Conservation (phyloP, 2,888 invertebrate genomes). For the Beris chalybata region DNA sequence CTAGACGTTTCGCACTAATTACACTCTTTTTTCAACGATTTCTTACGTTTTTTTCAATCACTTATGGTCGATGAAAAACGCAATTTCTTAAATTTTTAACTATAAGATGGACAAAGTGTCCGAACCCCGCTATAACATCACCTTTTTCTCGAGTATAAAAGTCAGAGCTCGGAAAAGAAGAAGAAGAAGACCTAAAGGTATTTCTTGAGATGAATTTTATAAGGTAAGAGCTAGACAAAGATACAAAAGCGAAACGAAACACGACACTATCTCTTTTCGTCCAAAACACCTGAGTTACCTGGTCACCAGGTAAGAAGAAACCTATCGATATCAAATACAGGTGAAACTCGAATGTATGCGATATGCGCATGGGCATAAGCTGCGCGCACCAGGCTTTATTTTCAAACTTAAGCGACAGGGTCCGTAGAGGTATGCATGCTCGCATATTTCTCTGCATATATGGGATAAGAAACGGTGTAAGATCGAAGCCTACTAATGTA, state of each 20-base stretch:
- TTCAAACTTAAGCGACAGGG: neutral
- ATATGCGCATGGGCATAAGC: slow-evolving; percentile 28
- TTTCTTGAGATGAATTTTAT: slow-evolving; percentile 21
- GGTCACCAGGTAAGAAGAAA: slow-evolving; percentile 31
- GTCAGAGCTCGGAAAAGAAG: slow-evolving; percentile 30
- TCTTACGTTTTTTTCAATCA: neutral
- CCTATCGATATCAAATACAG: slow-evolving; percentile 33
- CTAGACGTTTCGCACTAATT: neutral
- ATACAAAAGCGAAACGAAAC: slow-evolving; percentile 12
- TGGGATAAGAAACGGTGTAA: neutral
- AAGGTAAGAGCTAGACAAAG: slow-evolving; percentile 28
- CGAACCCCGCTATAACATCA: slow-evolving; percentile 25
- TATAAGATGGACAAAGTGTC: slow-evolving; percentile 14
- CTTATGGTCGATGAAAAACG: neutral
- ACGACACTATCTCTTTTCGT: slow-evolving; percentile 2
- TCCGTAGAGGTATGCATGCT: slow-evolving; percentile 24
- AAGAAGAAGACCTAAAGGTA: slow-evolving; percentile 35
- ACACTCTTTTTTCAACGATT: neutral
- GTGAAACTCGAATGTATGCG: slow-evolving; percentile 24
- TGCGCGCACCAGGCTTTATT: slow-evolving; percentile 17
- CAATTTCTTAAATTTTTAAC: slow-evolving; percentile 12
- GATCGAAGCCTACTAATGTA: neutral
- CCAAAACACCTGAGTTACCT: slow-evolving; percentile 21
- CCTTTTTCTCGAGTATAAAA: slow-evolving; percentile 32
- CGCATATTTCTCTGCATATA: neutral